These are phyloP conservation scores for Heliothis peltigera DNA, from an alignment of 2,888 invertebrate genomes.

Conservation along the genomic window DNA sequence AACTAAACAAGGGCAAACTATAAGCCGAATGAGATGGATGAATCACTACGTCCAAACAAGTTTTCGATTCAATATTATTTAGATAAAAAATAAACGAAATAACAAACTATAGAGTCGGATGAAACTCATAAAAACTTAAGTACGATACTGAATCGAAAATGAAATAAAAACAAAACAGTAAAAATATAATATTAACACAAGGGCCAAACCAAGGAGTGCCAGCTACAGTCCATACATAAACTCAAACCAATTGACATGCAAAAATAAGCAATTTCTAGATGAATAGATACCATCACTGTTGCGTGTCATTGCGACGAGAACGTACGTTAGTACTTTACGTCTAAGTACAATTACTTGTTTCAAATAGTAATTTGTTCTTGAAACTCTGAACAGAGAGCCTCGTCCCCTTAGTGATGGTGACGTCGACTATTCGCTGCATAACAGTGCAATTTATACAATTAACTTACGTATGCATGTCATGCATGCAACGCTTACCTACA, in stretches of 20 bases:
- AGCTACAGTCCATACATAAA: conserved; percentile 84
- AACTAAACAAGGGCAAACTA: conserved; percentile 68
- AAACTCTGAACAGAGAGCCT: conserved; percentile 20
- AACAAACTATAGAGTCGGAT: conserved; percentile 29
- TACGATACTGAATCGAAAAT: conserved; percentile 66
- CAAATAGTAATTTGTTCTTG: conserved; percentile 16
- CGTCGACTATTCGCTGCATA: conserved; percentile 17
- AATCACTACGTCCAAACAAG: conserved; percentile 62
- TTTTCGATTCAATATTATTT: conserved; percentile 64
- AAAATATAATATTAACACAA: conserved; percentile 77
- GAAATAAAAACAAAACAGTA: conserved; percentile 65
- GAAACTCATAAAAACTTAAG: conserved; percentile 44
- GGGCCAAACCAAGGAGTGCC: conserved; percentile 89
- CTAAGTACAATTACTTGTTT: not conserved
- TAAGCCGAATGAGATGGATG: conserved; percentile 71
- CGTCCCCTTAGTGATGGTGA: conserved; percentile 22
- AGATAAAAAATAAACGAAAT: not conserved
- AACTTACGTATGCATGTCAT: conserved; percentile 29
- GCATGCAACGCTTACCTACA: conserved; percentile 1
- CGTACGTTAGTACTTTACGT: conserved; percentile 5
- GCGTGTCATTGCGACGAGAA: conserved; percentile 66
- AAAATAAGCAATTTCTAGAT: conserved; percentile 82
- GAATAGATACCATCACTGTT: conserved; percentile 74
- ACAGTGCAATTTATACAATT: conserved; percentile 40
- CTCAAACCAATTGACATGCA: conserved; percentile 83